phyloP scores from a whole-genome alignment of 2,888 invertebrate genomes.

The Heterodera filipjevi region DNA sequence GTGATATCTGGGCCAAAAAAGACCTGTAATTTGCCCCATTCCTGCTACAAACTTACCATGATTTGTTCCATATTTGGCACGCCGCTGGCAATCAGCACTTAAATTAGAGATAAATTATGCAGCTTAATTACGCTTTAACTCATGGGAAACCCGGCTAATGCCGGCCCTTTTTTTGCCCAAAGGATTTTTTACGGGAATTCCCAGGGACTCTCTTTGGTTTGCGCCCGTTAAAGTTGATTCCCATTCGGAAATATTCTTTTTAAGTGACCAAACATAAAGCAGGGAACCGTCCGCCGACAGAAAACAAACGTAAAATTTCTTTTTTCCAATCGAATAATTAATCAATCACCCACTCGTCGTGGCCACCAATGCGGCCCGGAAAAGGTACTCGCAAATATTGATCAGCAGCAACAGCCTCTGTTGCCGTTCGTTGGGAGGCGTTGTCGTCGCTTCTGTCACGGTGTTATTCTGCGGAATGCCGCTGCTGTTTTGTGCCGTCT shows the following conservation, averaged over 20 bases:
- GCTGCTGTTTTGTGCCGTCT: neutral
- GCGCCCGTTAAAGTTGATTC: no score
- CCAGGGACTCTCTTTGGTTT: no score
- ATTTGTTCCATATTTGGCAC: constrained; percentile 61
- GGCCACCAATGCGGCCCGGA: constrained; percentile 76
- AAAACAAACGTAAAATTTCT: neutral
- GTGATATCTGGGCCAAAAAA: no score
- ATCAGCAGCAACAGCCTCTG: neutral
- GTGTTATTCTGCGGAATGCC: neutral
- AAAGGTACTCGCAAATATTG: constrained; percentile 72
- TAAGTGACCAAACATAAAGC: no score
- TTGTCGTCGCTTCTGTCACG: neutral
- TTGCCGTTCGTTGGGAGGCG: neutral
- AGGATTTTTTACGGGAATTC: no score
- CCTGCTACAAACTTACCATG: constrained; percentile 38
- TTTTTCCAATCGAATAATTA: constrained; percentile 26
- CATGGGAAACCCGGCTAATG: no score
- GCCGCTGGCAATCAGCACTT: constrained; percentile 55
- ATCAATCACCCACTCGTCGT: constrained; percentile 78
- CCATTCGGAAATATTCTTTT: no score
- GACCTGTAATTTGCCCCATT: no score
- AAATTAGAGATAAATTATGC: no score
- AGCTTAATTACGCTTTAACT: no score
- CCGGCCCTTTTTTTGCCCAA: no score
- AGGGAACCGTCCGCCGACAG: no score